Base-by-base conservation (phyloP, 2,888 invertebrate genomes). In the Stegophylla sp. region DNA sequence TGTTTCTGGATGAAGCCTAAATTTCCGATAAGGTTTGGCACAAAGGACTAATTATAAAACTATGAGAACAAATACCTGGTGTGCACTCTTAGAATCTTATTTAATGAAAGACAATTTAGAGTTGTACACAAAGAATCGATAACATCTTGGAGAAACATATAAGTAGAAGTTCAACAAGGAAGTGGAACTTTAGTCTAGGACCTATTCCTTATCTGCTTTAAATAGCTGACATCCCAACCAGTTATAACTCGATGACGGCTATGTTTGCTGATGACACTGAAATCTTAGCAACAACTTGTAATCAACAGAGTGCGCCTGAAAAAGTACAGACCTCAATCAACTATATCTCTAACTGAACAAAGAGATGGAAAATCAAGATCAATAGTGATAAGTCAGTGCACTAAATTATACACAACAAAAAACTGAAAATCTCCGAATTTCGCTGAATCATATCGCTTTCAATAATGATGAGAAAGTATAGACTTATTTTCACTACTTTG, bases 381-480 rank as follows among this genome's bases (percentile, higher is more conserved):
- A 61, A 61, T 28, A 28, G 15, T 2, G 59, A 61, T 61, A 28
- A 61, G 15, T 61, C 59, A 15, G n/a, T 56, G 23, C 23, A 56
- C 23, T 34, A 28, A 61, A 61, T 28, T 61, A 61, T 61, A 61
- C 59, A 61, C 59, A 15, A 61, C 15, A 28, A 28, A 61, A 61
- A 61, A 61, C 59, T 61, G 59, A 61, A 61, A 61, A 61, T 61
- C 28, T 61, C 59, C 59, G 26, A 61, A 28, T 61, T 13, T 26
- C 15, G 53, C 20, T 53, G 26, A 15, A 61, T 61, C 4, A 61
- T 28, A 61, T n/a, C n/a, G 94, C 94, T 85, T 89, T 89, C 0
- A 95, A 91, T n/a, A 95, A 87, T 23, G 94, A 90, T 41, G 94
- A 91, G 87, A 96, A 96, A 85, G 91, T 0, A 97, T 89, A 26